These are phyloP conservation scores for Ophion costatus DNA, from an alignment of 2,888 invertebrate species.

Conservation along the genomic window DNA sequence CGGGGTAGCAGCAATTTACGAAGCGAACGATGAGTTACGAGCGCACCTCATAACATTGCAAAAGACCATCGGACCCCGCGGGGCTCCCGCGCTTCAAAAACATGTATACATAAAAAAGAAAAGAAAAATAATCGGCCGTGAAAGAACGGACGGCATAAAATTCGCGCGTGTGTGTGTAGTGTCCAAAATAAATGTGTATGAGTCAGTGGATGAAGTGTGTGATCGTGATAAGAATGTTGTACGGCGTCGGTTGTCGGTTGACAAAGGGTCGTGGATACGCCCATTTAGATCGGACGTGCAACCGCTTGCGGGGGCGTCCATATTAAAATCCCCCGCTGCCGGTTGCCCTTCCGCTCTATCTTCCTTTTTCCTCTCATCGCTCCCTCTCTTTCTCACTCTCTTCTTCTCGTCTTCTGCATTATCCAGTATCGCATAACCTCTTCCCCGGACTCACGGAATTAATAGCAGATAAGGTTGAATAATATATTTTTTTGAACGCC, in stretches of 20 bases:
- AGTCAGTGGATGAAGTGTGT: conserved; percentile 41
- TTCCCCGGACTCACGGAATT: conserved; percentile 17
- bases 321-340: conserved; percentile 76
- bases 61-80: not conserved
- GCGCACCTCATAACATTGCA: not conserved
- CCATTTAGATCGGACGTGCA: conserved; percentile 79
- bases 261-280: conserved; percentile 81
- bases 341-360: conserved; percentile 16
- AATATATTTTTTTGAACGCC: not conserved
- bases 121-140: conserved; percentile 37
- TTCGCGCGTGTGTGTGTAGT: not conserved
- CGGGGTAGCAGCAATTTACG: not conserved
- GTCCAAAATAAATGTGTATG: not conserved
- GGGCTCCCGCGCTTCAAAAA: not conserved
- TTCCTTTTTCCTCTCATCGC: conserved; percentile 56
- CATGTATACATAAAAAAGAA: not conserved
- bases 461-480: conserved; percentile 4
- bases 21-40: not conserved
- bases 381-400: conserved; percentile 58
- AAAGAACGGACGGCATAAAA: conserved; percentile 38
- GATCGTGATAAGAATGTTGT: conserved; percentile 80
- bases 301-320: conserved; percentile 81
- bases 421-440: not conserved
- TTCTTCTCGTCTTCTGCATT: conserved; percentile 73
- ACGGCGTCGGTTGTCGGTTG: conserved; percentile 80